Conservation (phyloP, 2,113 vertebrate species). For the Platanista minor region DNA sequence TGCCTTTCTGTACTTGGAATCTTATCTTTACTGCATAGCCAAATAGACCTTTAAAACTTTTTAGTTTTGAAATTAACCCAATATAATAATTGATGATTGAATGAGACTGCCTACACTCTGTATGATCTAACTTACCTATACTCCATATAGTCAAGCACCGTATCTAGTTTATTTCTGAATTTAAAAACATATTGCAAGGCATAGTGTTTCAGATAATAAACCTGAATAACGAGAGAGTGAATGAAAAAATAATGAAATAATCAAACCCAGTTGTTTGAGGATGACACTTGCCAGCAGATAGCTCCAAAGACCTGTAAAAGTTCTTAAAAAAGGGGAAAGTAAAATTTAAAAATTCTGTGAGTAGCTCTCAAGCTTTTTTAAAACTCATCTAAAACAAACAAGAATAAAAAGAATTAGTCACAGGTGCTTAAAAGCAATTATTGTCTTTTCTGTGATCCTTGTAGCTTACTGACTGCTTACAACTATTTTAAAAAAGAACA, state of each 20-base stretch:
- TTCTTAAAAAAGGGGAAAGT: background rate
- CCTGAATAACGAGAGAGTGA: background rate
- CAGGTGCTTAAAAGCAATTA: background rate
- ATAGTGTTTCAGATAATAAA: background rate
- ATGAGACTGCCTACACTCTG: background rate
- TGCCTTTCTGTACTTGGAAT: background rate
- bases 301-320: background rate
- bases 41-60: background rate
- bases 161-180: background rate
- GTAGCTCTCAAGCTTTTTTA: background rate
- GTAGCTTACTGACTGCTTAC: background rate
- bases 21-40: background rate
- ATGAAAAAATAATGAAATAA: background rate
- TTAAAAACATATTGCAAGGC: background rate
- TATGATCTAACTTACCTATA: background rate
- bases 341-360: background rate
- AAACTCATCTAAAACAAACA: background rate
- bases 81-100: background rate
- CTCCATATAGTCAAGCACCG: background rate
- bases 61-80: background rate
- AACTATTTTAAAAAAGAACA: background rate
- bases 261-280: background rate
- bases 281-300: background rate
- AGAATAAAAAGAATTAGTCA: background rate
- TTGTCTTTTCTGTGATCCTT: background rate